Percentiles rank a stretch among this genome's conserved stretches.
phyloP scores from a whole-genome alignment of 2,888 invertebrate species.

The Lagria hirta region DNA sequence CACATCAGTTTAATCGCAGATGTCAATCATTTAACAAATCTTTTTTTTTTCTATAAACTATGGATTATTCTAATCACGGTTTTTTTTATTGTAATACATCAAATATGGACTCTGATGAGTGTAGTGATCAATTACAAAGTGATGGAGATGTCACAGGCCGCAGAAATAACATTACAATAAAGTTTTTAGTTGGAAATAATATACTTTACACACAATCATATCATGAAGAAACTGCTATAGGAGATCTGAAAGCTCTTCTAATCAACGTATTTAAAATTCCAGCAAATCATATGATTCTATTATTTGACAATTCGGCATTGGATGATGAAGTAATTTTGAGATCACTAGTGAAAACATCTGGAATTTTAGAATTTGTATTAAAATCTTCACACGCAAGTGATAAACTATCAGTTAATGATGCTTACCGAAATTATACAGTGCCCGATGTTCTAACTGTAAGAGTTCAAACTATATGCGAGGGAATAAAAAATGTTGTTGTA shows the following conservation, averaged over 20 bases:
- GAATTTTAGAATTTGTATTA: slow-evolving; percentile 34
- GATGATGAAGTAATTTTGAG: slow-evolving; percentile 34
- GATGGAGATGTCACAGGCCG: slow-evolving; percentile 25
- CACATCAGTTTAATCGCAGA: too few species aligned
- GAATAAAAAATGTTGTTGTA: slow-evolving; percentile 57
- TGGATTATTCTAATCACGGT: too few species aligned
- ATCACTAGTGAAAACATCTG: slow-evolving; percentile 32
- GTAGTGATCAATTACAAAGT: too few species aligned
- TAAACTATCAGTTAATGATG: slow-evolving; percentile 44
- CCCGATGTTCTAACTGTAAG: slow-evolving; percentile 61
- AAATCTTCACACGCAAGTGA: slow-evolving; percentile 33
- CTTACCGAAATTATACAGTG: slow-evolving; percentile 44
- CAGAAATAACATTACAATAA: slow-evolving; percentile 15
- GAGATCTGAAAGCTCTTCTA: slow-evolving; percentile 63
- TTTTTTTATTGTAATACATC: too few species aligned
- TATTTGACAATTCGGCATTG: slow-evolving; percentile 52
- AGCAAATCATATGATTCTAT: slow-evolving; percentile 55
- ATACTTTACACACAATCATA: slow-evolving; percentile 57
- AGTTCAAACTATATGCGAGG: slow-evolving; percentile 53
- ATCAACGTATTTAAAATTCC: slow-evolving; percentile 60
- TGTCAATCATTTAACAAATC: too few species aligned
- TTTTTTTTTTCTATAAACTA: too few species aligned
- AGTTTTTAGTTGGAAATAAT: slow-evolving; percentile 12
- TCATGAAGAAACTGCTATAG: slow-evolving; percentile 58
- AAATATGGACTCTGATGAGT: too few species aligned